Percentiles rank a stretch among this genome's conserved stretches.
Evolutionary conservation across 2,113 vertebrate genomes (phyloP).

Genomic region (Alouatta palliata): DNA sequence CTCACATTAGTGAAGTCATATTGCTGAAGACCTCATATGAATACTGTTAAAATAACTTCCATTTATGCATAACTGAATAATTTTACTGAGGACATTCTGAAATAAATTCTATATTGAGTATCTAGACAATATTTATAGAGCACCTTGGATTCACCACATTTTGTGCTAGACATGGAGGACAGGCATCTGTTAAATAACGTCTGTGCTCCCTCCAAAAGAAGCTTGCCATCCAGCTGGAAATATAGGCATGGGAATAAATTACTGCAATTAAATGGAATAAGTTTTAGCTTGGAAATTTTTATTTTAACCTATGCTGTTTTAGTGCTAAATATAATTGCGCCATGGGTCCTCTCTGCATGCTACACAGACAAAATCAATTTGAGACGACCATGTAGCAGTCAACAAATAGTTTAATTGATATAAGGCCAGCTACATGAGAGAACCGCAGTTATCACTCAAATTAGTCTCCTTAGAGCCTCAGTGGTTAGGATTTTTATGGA

Average conservation of each 20-base stretch:
- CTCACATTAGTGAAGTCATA: neutral
- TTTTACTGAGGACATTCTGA: neutral
- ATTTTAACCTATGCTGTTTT: neutral
- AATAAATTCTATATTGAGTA: neutral
- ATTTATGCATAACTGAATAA: neutral
- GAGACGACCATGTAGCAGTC: no score
- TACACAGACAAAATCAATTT: no score
- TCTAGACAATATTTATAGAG: neutral
- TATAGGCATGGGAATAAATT: neutral
- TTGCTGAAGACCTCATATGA: neutral
- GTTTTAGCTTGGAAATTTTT: neutral
- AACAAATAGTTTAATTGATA: no score
- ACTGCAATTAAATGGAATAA: neutral
- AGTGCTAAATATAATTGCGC: neutral
- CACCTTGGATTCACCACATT: neutral
- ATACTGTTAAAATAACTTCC: conserved; percentile 1
- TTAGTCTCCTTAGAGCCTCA: no score
- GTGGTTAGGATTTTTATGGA: no score
- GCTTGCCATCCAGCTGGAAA: neutral
- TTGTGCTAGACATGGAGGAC: neutral
- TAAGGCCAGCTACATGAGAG: no score
- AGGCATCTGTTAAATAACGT: neutral
- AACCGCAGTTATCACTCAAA: no score
- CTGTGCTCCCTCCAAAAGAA: no score
- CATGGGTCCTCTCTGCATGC: no score